Evolutionary conservation across 2,888 invertebrate genomes (phyloP).

Genomic region (Zootermopsis nevadensis): DNA sequence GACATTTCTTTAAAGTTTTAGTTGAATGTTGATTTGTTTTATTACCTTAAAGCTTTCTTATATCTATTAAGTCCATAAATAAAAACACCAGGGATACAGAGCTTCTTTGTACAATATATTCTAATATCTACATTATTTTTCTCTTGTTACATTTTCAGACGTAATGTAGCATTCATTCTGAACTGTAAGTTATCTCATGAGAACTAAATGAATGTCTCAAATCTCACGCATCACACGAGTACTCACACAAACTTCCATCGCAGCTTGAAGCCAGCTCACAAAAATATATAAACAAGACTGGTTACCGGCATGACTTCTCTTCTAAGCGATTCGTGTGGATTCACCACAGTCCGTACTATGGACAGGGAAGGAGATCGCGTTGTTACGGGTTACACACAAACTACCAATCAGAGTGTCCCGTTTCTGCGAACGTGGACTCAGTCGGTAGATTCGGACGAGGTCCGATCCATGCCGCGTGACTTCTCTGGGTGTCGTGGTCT

Average conservation of each 20-base stretch:
- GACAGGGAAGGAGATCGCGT: no score
- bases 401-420: no score
- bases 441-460: no score
- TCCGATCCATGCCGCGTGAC: no score
- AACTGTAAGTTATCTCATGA: not conserved
- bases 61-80: constrained; percentile 43
- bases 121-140: constrained; percentile 35
- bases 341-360: no score
- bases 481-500: no score
- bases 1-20: constrained; percentile 9
- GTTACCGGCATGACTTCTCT: not conserved
- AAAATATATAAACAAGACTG: constrained; percentile 32
- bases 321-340: not conserved
- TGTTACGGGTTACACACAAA: no score
- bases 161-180: not conserved
- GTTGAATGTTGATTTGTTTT: constrained; percentile 35
- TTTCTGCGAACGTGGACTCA: no score
- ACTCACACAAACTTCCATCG: constrained; percentile 25
- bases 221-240: not conserved
- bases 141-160: constrained; percentile 25
- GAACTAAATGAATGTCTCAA: no score
- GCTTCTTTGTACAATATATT: constrained; percentile 36
- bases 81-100: constrained; percentile 40
- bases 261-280: constrained; percentile 31
- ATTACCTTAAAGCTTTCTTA: constrained; percentile 41